Evolutionary conservation across 2,888 invertebrate genomes (phyloP).

Genomic region (Syritta pipiens): DNA sequence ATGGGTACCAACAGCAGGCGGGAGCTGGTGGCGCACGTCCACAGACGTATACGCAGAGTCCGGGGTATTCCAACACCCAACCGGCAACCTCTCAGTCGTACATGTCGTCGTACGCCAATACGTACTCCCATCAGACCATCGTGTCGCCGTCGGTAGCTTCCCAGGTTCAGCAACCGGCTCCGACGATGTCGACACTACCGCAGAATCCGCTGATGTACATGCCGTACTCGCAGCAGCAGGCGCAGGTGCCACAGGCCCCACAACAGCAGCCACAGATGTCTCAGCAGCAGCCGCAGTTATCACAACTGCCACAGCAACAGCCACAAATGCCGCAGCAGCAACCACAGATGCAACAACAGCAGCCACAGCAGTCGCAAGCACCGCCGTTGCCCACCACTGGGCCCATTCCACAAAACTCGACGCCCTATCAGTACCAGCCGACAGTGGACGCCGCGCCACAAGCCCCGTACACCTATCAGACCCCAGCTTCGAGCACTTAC

Average conservation of each 20-base stretch:
- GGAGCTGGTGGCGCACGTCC: neutral
- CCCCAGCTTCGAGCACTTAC: slow-evolving; percentile 12
- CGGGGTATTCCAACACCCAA: slow-evolving; percentile 61
- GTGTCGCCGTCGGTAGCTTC: slow-evolving; percentile 3
- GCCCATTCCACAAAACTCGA: slow-evolving; percentile 1
- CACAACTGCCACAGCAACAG: slow-evolving; percentile 8
- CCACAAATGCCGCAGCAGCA: slow-evolving; percentile 13
- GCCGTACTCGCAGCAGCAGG: slow-evolving; percentile 40
- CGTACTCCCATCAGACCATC: slow-evolving; percentile 21
- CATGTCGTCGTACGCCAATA: neutral
- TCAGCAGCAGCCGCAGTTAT: slow-evolving; percentile 2
- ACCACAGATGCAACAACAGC: neutral
- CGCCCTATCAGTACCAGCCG: slow-evolving; percentile 18
- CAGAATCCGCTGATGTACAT: slow-evolving; percentile 46
- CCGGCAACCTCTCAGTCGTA: neutral
- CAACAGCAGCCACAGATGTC: neutral
- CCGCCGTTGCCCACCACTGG: neutral
- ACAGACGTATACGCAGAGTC: slow-evolving; percentile 18
- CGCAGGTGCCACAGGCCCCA: too few species aligned
- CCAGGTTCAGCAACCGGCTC: slow-evolving; percentile 23
- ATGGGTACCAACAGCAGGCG: slow-evolving; percentile 18
- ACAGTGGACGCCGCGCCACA: slow-evolving; percentile 6
- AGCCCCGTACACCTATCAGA: slow-evolving; percentile 30
- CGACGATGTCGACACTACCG: slow-evolving; percentile 7
- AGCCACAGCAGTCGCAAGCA: neutral